These are phyloP conservation scores for Cyprinodon brontotheroides DNA, from an alignment of 2,113 vertebrate species.

Conservation along the genomic window DNA sequence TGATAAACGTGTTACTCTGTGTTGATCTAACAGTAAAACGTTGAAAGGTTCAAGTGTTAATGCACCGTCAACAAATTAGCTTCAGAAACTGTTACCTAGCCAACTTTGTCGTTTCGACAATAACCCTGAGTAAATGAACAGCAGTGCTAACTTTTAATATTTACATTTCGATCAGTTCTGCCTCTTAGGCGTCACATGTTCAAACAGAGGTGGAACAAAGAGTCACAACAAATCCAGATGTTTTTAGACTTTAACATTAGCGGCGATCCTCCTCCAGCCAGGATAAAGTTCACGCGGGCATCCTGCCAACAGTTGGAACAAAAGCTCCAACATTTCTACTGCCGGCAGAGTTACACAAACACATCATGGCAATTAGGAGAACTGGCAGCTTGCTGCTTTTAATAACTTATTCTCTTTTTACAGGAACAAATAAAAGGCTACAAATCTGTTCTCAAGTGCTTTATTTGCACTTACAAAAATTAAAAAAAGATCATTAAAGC, in stretches of 20 bases:
- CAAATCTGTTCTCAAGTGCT: conserved; percentile 48
- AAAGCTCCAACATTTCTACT: background rate
- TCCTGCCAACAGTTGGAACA: conserved; percentile 19
- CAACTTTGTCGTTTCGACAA: conserved; percentile 10
- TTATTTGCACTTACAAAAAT: conserved; percentile 67
- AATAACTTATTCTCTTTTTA: conserved; percentile 39
- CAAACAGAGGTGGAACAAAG: conserved; percentile 41
- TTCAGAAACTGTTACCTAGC: background rate
- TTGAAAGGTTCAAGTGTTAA: no score
- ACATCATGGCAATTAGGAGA: conserved; percentile 21
- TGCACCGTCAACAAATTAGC: background rate
- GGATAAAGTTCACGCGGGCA: conserved; percentile 8
- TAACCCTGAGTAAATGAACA: conserved; percentile 19
- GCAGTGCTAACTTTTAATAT: conserved; percentile 2
- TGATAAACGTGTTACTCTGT: background rate
- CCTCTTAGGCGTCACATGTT: conserved; percentile 41
- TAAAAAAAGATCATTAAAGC: conserved; percentile 43
- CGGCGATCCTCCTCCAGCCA: background rate
- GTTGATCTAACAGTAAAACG: background rate
- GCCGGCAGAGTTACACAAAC: conserved; percentile 6
- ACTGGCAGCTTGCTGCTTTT: conserved; percentile 27
- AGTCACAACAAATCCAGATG: background rate
- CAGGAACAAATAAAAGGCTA: conserved; percentile 43
- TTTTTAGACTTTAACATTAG: background rate
- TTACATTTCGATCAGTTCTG: conserved; percentile 22